Conservation (phyloP, 2,797 vertebrate species). For the Megalops cyprinoides region DNA sequence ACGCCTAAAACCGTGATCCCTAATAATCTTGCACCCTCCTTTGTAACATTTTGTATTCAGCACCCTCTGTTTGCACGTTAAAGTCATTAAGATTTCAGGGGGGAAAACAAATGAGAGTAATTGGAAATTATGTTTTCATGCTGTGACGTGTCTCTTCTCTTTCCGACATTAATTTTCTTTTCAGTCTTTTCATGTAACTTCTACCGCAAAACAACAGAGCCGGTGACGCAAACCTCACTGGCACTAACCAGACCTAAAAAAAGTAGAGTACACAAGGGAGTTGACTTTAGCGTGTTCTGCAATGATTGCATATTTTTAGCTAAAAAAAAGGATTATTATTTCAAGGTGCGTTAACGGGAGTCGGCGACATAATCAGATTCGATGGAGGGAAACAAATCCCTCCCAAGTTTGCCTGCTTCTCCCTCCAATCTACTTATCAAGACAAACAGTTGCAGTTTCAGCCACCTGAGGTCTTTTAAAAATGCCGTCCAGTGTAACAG, state of each 20-base stretch:
- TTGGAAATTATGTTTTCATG: slow-evolving; percentile 27
- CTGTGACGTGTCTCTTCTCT: slow-evolving; percentile 5
- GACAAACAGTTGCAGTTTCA: slow-evolving; percentile 24
- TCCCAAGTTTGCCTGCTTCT: slow-evolving; percentile 20
- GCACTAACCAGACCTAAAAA: slow-evolving; percentile 26
- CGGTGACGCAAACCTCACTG: slow-evolving; percentile 21
- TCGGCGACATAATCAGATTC: slow-evolving; percentile 40
- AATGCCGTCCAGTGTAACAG: neutral
- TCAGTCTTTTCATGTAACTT: slow-evolving; percentile 29
- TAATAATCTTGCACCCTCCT: neutral
- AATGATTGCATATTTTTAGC: slow-evolving; percentile 54
- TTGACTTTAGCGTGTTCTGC: slow-evolving; percentile 43
- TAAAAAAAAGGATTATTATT: slow-evolving; percentile 38
- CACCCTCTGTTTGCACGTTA: neutral
- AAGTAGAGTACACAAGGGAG: slow-evolving; percentile 2
- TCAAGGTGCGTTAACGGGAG: slow-evolving; percentile 53
- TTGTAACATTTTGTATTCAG: slow-evolving; percentile 7
- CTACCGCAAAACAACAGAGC: slow-evolving; percentile 18
- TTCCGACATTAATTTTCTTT: slow-evolving; percentile 7
- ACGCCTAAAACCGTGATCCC: neutral
- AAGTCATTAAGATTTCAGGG: slow-evolving; percentile 4
- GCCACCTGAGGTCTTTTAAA: neutral
- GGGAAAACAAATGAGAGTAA: slow-evolving; percentile 21
- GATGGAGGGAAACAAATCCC: slow-evolving; percentile 40
- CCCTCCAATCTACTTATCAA: slow-evolving; percentile 21